These are phyloP conservation scores for Pyrgilauda ruficollis DNA, from an alignment of 2,113 vertebrate species.

Conservation along the genomic window DNA sequence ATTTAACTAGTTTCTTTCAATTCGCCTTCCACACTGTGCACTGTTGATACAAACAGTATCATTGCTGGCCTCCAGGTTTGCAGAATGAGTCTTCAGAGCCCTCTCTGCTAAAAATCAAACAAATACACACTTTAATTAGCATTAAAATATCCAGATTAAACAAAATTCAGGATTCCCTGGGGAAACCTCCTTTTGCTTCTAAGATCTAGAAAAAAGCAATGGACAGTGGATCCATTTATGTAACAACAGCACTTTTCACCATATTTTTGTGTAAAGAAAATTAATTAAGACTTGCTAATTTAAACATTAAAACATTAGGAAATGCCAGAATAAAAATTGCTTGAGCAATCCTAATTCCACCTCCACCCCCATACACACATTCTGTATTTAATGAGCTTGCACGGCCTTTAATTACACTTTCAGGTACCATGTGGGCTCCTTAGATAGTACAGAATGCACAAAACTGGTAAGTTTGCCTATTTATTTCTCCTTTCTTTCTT, in stretches of 20 bases:
- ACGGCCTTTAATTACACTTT: not conserved
- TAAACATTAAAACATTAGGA: not conserved
- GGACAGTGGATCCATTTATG: not conserved
- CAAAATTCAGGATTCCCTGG: not conserved
- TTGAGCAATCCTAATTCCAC: not conserved
- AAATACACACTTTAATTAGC: not conserved
- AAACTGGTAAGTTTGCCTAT: not conserved
- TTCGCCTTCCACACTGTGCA: not conserved
- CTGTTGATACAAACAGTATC: not conserved
- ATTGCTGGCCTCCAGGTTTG: not conserved
- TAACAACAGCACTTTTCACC: not conserved
- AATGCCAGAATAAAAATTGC: not conserved
- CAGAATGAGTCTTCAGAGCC: not conserved
- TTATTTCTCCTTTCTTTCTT: not conserved
- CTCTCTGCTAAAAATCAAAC: not conserved
- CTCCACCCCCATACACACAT: not conserved
- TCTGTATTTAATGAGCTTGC: not conserved
- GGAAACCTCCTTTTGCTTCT: not conserved
- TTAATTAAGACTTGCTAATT: not conserved
- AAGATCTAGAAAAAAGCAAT: not conserved
- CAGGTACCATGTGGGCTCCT: not conserved
- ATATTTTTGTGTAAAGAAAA: not conserved
- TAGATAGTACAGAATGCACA: not conserved
- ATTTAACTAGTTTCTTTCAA: not conserved
- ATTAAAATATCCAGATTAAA: not conserved